Base-by-base conservation (phyloP, 2,113 vertebrate genomes). In the Brachyhypopomus occidentalis region DNA sequence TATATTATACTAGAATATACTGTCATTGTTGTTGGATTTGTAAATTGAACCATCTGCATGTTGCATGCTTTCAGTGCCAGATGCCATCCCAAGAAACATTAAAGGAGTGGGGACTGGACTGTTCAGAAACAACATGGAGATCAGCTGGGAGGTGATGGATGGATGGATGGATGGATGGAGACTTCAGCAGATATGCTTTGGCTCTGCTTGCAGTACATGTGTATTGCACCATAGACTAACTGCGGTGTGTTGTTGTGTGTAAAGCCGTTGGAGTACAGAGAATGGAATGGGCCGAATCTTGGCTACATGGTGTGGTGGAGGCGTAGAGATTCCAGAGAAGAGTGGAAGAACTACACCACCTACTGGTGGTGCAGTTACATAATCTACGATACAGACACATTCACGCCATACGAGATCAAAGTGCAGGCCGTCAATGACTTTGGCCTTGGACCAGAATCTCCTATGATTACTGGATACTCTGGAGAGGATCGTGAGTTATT, bases 81-180 rank as follows among this genome's bases (percentile, higher is more conserved):
- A 98, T 90, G 89, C 94, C 60, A 96, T 98, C 25, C 98, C 98
- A 0, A 88, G 90, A 0, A 96, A 97, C 17, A 88, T 99, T 48
- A 95, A 95, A 88, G 98, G 97, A 58, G 92, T 94, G 3, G 98
- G 98, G 5, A 96, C 95, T 75, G 85, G 85, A 75, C 48, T 87
- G 66, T 95, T 96, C 83, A 96, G 95, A 86, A 98, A 97, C 88
- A 98, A 98, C 91, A 98, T 99, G 97, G 96, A 97, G 89, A 99
- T 98, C 88, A 98, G 96, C 0, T 99, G 98, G 98, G 97, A 95
- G 73, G 97, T 98, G 89, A 94, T 22, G 25, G 5, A n/a, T 30
- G 5, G 22, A 70, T 71, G 11, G 36, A 75, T 22, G 9, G 7
- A 58, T 56, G 16, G 2, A 56, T 22, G 38, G 0, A 48, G 36